Evolutionary conservation across 2,888 invertebrate genomes (phyloP).

Genomic region (Agelastica alni): DNA sequence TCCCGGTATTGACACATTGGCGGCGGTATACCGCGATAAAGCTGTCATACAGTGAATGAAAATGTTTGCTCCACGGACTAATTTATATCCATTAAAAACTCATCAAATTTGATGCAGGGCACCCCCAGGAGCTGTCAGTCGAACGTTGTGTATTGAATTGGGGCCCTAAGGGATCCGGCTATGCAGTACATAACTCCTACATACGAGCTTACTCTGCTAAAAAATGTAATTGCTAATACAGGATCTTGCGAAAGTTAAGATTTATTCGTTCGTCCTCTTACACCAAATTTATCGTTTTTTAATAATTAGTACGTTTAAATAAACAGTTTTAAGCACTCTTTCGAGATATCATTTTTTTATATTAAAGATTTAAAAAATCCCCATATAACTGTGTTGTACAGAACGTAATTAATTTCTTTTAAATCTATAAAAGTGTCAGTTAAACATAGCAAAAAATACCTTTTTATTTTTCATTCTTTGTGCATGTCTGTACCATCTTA

Average conservation of each 20-base stretch:
- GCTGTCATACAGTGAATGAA: conserved; percentile 27
- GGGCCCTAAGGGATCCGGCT: conserved; percentile 12
- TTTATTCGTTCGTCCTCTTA: too few relatives aligned
- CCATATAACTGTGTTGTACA: too few relatives aligned
- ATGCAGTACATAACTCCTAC: conserved; percentile 13
- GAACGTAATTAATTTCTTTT: too few relatives aligned
- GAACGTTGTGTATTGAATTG: conserved; percentile 22
- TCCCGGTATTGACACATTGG: conserved; percentile 9
- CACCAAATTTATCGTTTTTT: too few relatives aligned
- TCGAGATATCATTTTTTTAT: too few relatives aligned
- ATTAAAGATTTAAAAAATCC: too few relatives aligned
- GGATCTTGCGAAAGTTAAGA: not conserved
- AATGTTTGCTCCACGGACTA: conserved; percentile 33
- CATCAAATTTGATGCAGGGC: conserved; percentile 41
- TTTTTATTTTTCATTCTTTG: too few relatives aligned
- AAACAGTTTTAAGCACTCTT: too few relatives aligned
- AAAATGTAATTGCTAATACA: conserved; percentile 16
- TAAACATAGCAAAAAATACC: too few relatives aligned
- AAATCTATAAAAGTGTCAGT: too few relatives aligned
- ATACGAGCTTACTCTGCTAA: conserved; percentile 1
- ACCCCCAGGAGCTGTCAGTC: conserved; percentile 32
- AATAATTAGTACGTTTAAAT: too few relatives aligned
- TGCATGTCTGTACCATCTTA: too few relatives aligned
- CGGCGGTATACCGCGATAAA: conserved; percentile 21
- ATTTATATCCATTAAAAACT: conserved; percentile 45